Evolutionary conservation across 2,113 vertebrate species (phyloP).

Genomic region (Thunnus maccoyii): DNA sequence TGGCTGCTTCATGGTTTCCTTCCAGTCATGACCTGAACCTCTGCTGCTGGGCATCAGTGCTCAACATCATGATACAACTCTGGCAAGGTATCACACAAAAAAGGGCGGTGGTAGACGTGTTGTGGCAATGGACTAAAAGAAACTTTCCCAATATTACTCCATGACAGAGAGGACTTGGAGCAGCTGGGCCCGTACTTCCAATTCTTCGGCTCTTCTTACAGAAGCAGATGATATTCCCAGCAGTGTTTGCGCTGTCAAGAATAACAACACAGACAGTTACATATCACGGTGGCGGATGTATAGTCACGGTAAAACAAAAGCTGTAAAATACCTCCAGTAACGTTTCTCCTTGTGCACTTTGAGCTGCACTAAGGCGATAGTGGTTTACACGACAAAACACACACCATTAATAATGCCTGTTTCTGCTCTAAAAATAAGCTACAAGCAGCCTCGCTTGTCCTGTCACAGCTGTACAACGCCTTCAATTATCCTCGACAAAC

Average conservation of each 20-base stretch:
- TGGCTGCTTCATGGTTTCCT: conserved; percentile 64
- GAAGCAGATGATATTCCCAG: conserved; percentile 4
- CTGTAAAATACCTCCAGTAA: conserved; percentile 6
- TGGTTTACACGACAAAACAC: conserved; percentile 22
- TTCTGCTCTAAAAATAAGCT: background rate
- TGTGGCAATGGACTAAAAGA: conserved; percentile 1
- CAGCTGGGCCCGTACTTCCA: conserved; percentile 39
- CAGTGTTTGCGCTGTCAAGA: conserved; percentile 34
- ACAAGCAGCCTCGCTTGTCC: background rate
- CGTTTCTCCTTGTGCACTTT: conserved; percentile 34
- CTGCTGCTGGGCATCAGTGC: conserved; percentile 1
- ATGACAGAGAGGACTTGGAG: conserved; percentile 29
- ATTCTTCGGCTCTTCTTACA: conserved; percentile 22
- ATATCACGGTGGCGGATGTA: background rate
- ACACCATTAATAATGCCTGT: conserved; percentile 27
- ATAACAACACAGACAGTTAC: conserved; percentile 28
- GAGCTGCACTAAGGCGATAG: conserved; percentile 39
- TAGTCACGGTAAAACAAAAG: conserved; percentile 9
- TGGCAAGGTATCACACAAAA: conserved; percentile 19
- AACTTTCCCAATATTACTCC: conserved; percentile 53
- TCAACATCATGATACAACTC: conserved; percentile 41
- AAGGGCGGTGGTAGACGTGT: background rate
- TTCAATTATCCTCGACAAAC: background rate
- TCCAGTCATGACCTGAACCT: conserved; percentile 44
- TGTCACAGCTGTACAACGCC: background rate